A percentile compares a stretch with the other conserved stretches of the same genome.
Evolutionary conservation across 1,140 invertebrate species (phyloP).

Genomic region (Aphis gossypii): DNA sequence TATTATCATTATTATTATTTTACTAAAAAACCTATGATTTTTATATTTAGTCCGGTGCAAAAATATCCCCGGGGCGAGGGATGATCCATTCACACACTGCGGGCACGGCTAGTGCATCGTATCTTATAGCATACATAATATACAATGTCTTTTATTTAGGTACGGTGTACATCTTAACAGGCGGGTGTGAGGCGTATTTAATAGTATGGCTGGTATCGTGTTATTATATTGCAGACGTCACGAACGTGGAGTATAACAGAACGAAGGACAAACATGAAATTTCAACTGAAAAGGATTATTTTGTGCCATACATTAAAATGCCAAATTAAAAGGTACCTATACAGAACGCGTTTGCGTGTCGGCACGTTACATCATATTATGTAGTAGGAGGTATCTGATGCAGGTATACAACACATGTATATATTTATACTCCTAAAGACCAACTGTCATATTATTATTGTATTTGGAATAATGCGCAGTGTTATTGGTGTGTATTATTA

Average conservation of each 20-base stretch:
- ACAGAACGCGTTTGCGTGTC: conserved; percentile 29
- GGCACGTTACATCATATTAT: not conserved
- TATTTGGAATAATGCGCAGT: not conserved
- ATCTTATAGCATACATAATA: not conserved
- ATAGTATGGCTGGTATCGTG: conserved; percentile 13
- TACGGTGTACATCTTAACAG: not conserved
- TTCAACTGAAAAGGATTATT: conserved; percentile 32
- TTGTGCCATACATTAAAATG: conserved; percentile 7
- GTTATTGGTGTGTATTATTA: not conserved
- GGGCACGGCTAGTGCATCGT: not conserved
- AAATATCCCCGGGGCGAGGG: not conserved
- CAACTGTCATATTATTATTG: conserved; percentile 41
- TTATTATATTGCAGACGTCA: conserved; percentile 45
- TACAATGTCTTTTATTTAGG: not conserved
- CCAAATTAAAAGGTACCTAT: conserved; percentile 23
- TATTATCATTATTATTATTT: not conserved
- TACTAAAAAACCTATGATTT: conserved; percentile 31
- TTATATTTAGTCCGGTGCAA: conserved; percentile 3
- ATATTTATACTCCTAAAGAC: conserved; percentile 2
- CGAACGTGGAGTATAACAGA: not conserved
- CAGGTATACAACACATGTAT: not conserved
- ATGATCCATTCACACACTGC: conserved; percentile 2
- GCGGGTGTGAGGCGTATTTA: not conserved
- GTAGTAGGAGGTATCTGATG: not conserved
- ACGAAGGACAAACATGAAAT: conserved; percentile 23